Evolutionary conservation across 2,797 vertebrate species (phyloP), one percentile per base, ranked within the genome.

Genomic region (Oreochromis mossambicus): DNA sequence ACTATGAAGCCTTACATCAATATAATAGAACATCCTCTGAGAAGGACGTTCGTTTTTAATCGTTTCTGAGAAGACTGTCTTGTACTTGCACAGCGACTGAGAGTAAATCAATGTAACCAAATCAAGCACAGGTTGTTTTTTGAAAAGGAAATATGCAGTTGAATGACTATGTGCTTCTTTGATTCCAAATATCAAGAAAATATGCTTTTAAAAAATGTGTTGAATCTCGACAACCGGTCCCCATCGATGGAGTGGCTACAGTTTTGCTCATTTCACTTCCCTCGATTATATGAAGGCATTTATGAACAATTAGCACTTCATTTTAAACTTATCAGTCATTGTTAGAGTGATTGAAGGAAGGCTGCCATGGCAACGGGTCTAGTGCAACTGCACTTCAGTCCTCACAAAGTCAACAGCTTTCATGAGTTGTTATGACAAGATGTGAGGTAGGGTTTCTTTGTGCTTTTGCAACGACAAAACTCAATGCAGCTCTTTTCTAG

Each of bases 291-390:
- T 19, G 41, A 85, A 85, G 75, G 85, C 24, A 82, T 82, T 83
- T 61, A 32, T 63, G 86, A 78, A 51, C 55, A 87, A 79, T 80
- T 63, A 78, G 77, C 76, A 21, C 50, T 58, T 81, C 78, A 70
- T 91, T 88, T 89, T 54, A 90, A 87, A 90, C 82, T 83, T 87
- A 84, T 86, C 83, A 79, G 63, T 66, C 56, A 75, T 86, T 89
- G 91, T 88, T 83, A 78, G 32, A 91, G 54, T 81, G 70, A 78
- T 11, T 77, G 79, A 87, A 79, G 48, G 58, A 61, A 58, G 80
- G 92, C 86, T 94, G 91, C 92, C 85, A 93, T 93, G 87, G 89
- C 88, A 94, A 95, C 89, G 13, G 24, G 81, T 78, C 61, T 19
- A 41, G 55, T 77, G 70, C 54, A 84, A 88, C 87, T 77, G 54